phyloP scores from a whole-genome alignment of 2,888 invertebrate species.

The Epirrita christyi region DNA sequence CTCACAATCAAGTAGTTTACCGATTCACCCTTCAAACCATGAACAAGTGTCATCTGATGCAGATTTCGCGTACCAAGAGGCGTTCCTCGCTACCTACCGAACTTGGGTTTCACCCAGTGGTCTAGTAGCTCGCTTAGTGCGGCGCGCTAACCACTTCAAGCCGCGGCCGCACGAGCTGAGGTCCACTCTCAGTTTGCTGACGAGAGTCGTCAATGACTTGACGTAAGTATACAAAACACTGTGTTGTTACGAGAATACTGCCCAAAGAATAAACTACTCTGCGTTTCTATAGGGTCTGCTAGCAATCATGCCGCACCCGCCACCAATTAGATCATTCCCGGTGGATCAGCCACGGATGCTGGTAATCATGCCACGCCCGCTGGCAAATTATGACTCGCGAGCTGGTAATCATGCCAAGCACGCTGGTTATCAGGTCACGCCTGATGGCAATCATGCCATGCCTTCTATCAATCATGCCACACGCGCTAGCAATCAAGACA shows the following conservation, averaged over 20 bases:
- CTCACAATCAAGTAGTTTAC: constrained; percentile 31
- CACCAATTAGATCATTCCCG: neutral
- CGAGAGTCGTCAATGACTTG: constrained; percentile 97
- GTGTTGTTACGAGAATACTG: no score
- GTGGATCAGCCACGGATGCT: neutral
- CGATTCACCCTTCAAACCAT: constrained; percentile 1
- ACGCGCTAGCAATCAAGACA: no score
- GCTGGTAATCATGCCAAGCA: neutral
- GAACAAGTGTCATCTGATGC: constrained; percentile 40
- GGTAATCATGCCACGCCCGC: neutral
- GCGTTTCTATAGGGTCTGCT: neutral
- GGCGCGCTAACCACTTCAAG: constrained; percentile 87
- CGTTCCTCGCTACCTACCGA: constrained; percentile 98
- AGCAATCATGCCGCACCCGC: neutral
- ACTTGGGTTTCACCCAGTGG: constrained; percentile 96
- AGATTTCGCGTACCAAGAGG: constrained; percentile 98
- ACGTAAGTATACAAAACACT: constrained; percentile 88
- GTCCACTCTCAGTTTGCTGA: constrained; percentile 96
- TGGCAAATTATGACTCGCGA: neutral
- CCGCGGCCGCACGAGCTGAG: constrained; percentile 88
- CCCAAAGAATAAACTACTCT: no score
- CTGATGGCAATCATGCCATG: no score
- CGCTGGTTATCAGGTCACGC: neutral
- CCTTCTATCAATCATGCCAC: no score
- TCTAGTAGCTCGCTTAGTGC: constrained; percentile 93